Conservation (phyloP, 2,888 invertebrate species). For the Theodoxus fluviatilis region DNA sequence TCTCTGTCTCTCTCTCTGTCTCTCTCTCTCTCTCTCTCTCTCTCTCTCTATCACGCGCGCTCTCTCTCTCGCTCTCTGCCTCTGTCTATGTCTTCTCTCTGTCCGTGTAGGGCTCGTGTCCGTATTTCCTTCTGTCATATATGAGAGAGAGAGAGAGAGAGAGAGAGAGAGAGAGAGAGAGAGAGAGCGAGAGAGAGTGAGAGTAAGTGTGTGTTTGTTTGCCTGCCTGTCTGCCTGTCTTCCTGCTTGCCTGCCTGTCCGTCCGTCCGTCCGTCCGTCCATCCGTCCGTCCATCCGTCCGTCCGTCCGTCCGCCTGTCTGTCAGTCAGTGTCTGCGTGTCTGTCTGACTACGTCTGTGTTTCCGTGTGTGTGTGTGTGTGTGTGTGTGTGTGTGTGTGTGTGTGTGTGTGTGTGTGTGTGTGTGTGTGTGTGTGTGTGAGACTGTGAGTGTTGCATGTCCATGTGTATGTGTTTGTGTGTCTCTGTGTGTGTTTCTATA, state of each 20-base stretch:
- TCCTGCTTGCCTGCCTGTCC: no score
- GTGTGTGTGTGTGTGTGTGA: constrained; percentile 18
- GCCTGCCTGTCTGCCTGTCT: no score
- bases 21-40: neutral
- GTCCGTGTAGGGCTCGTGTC: no score
- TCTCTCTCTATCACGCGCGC: neutral
- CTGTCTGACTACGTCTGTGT: neutral
- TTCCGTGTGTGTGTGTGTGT: neutral
- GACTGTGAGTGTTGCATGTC: neutral
- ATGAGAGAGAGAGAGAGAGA: no score
- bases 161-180: no score
- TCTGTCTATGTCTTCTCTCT: no score
- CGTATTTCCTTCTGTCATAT: no score
- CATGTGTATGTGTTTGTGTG: no score
- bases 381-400: constrained; percentile 16
- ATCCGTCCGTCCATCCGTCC: neutral
- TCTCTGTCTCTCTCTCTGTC: no score
- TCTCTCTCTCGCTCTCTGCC: constrained; percentile 13
- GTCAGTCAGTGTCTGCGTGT: neutral
- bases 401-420: constrained; percentile 26
- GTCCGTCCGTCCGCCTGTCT: neutral
- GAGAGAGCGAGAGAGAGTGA: no score
- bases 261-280: neutral
- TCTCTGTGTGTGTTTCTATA: no score
- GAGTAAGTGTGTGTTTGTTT: no score